Conservation (phyloP, 2,113 vertebrate species). For the Saimiri boliviensis region DNA sequence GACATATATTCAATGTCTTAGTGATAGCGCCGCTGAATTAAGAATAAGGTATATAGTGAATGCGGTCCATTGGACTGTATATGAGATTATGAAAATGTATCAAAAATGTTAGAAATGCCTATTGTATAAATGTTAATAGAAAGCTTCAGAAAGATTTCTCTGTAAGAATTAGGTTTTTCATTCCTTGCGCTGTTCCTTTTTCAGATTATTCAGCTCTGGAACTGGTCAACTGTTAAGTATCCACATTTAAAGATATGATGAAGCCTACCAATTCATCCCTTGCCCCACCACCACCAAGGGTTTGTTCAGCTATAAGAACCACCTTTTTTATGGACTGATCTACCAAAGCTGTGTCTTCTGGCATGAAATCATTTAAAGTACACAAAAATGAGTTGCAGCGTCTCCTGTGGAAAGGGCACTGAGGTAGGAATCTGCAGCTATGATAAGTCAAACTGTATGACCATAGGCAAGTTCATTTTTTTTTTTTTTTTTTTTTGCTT, state of each 20-base stretch:
- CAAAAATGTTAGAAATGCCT: background rate
- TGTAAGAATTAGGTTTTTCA: background rate
- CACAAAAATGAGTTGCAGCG: background rate
- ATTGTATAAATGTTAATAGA: background rate
- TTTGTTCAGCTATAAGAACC: background rate
- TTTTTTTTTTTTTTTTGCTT: background rate
- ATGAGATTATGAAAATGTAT: background rate
- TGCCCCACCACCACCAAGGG: background rate
- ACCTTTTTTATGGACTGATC: background rate
- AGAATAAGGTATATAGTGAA: background rate
- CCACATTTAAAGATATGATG: background rate
- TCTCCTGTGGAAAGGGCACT: background rate
- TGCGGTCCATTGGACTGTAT: background rate
- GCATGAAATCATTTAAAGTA: background rate
- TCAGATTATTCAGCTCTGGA: background rate
- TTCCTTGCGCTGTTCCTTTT: background rate
- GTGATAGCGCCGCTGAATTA: background rate
- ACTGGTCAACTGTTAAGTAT: background rate
- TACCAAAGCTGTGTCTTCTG: background rate
- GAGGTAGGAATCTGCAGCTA: background rate
- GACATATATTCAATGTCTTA: background rate
- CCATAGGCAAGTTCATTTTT: background rate
- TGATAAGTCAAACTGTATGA: background rate
- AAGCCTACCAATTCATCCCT: background rate
- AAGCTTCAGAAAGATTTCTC: background rate